Percentiles rank a stretch among this genome's conserved stretches.
Evolutionary conservation across 2,888 invertebrate genomes (phyloP).

Genomic region (Pyrgus malvae): DNA sequence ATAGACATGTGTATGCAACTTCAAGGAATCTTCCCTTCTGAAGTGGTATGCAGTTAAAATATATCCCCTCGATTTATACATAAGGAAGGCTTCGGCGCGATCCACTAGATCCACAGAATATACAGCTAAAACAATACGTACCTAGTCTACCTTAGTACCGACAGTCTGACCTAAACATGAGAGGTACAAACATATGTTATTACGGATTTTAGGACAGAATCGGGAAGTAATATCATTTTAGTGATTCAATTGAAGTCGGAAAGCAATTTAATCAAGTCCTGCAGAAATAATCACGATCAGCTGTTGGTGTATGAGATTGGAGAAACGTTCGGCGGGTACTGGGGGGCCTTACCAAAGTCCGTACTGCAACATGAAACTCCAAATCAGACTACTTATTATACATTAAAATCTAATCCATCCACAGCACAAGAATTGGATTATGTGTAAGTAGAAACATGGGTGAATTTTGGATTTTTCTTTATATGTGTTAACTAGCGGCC

Average conservation of each 20-base stretch:
- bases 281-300: conserved; percentile 47
- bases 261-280: conserved; percentile 41
- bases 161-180: too few relatives aligned
- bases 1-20: too few relatives aligned
- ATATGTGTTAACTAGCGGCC: too few relatives aligned
- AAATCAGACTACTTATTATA: conserved; percentile 43
- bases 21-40: too few relatives aligned
- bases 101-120: too few relatives aligned
- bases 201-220: conserved; percentile 52
- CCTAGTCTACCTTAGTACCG: too few relatives aligned
- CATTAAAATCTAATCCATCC: conserved; percentile 45
- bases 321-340: conserved; percentile 71
- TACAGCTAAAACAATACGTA: too few relatives aligned
- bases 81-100: too few relatives aligned
- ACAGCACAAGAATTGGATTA: conserved; percentile 7
- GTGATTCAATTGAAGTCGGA: conserved; percentile 50
- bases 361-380: conserved; percentile 37
- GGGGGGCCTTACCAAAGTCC: conserved; percentile 58
- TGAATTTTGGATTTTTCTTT: too few relatives aligned
- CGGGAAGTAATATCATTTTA: conserved; percentile 63
- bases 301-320: conserved; percentile 61
- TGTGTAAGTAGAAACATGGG: background rate
- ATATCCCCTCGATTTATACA: too few relatives aligned
- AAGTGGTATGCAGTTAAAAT: too few relatives aligned
- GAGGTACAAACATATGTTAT: too few relatives aligned